phyloP scores from a whole-genome alignment of 2,113 vertebrate species.

The Machaerirhynchus nigripectus region DNA sequence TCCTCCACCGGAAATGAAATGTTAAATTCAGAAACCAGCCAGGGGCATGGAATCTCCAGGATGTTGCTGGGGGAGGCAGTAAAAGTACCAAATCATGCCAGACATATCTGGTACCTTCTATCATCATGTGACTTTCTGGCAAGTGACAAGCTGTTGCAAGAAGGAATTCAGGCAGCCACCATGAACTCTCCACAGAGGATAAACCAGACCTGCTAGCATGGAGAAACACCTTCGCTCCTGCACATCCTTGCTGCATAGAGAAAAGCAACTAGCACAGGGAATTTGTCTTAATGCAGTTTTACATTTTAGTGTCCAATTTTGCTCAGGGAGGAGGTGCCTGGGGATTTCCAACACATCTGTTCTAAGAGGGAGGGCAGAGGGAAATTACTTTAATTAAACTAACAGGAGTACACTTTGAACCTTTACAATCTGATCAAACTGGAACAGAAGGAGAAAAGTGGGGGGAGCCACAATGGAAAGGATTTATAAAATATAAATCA shows the following conservation, averaged over 20 bases:
- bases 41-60: background rate
- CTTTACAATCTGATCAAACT: conserved; percentile 48
- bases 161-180: background rate
- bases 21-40: background rate
- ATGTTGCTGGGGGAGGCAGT: background rate
- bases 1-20: background rate
- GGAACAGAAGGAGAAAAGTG: conserved; percentile 23
- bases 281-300: conserved; percentile 23
- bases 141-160: background rate
- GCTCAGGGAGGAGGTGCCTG: background rate
- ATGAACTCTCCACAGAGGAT: background rate
- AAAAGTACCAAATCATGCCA: background rate
- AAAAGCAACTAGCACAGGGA: conserved; percentile 7
- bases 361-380: conserved; percentile 6
- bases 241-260: background rate
- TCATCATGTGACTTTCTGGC: background rate
- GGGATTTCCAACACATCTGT: conserved; percentile 51
- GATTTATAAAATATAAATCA: conserved; percentile 59
- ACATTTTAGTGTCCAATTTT: background rate
- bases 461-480: background rate
- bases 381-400: conserved; percentile 55
- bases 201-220: background rate
- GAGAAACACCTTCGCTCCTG: background rate
- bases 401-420: conserved; percentile 33
- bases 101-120: background rate